A percentile compares a stretch with the other conserved stretches of the same genome.
phyloP scores from a whole-genome alignment of 2,888 invertebrate genomes.

The Phalangium opilio region DNA sequence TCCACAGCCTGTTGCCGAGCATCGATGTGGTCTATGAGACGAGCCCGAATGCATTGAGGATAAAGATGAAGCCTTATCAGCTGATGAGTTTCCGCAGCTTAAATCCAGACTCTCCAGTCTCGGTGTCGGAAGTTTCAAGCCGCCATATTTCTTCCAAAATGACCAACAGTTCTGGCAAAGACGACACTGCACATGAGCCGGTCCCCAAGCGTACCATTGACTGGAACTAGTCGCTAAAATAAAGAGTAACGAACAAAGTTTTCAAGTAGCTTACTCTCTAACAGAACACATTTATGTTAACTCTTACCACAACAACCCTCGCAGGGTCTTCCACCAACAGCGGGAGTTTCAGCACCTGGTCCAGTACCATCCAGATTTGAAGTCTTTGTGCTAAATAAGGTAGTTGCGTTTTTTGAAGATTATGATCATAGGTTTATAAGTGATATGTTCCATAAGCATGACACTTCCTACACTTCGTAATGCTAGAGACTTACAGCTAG shows the following conservation, averaged over 20 bases:
- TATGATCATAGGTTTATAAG: too few relatives aligned
- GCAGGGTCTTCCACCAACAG: conserved; percentile 50
- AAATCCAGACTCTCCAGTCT: conserved; percentile 5
- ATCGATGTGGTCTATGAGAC: conserved; percentile 66
- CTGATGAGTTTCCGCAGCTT: conserved; percentile 3
- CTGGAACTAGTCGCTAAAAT: conserved; percentile 50
- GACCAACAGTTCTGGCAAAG: conserved; percentile 88
- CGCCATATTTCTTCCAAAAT: conserved; percentile 98
- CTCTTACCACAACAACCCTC: conserved; percentile 65
- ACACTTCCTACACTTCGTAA: too few relatives aligned
- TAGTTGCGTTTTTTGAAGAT: too few relatives aligned
- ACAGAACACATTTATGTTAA: too few relatives aligned
- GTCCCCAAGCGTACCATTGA: conserved; percentile 97
- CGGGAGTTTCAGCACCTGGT: conserved; percentile 31
- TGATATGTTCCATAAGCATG: too few relatives aligned
- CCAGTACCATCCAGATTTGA: background rate
- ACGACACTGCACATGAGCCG: conserved; percentile 77
- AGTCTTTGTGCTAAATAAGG: too few relatives aligned
- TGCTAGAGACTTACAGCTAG: too few relatives aligned
- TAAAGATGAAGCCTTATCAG: too few relatives aligned
- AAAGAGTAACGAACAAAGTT: conserved; percentile 8
- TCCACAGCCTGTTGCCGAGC: conserved; percentile 77
- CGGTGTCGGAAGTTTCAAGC: conserved; percentile 59
- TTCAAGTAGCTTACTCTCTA: too few relatives aligned
- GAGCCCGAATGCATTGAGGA: conserved; percentile 14